These are phyloP conservation scores for Aurelia sp. DNA, from an alignment of 30 jellyfish, hydroid and myxozoan species.

Conservation along the genomic window DNA sequence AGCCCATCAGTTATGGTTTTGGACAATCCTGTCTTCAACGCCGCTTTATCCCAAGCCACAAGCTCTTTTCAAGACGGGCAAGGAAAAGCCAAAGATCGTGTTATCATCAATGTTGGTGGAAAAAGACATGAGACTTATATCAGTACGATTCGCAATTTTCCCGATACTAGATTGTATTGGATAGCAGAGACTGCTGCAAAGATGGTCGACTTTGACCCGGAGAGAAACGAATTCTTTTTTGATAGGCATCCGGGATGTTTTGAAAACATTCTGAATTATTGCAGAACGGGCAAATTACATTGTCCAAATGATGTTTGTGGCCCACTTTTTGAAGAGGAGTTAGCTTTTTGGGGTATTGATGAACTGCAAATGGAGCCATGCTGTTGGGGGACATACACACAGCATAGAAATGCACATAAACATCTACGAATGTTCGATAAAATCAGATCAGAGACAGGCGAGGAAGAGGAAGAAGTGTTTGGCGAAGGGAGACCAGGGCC, in stretches of 20 bases:
- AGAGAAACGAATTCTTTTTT: conserved; percentile 92
- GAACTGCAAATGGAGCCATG: conserved; percentile 99
- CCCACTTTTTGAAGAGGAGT: conserved; percentile 95
- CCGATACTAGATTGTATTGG: conserved; percentile 97
- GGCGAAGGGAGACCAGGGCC: conserved; percentile 62
- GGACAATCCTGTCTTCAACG: conserved; percentile 61
- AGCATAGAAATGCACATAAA: conserved; percentile 95
- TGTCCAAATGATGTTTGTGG: conserved; percentile 99
- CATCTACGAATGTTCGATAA: conserved; percentile 94
- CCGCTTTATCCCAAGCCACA: conserved; percentile 69
- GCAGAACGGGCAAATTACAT: conserved; percentile 97
- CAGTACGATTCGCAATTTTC: conserved; percentile 93
- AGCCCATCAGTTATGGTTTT: conserved; percentile 37
- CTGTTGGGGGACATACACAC: conserved; percentile 98
- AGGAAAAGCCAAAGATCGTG: conserved; percentile 89
- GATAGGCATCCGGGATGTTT: conserved; percentile 99
- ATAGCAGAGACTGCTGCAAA: conserved; percentile 98
- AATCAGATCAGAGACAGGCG: conserved; percentile 63
- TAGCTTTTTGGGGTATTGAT: conserved; percentile 98
- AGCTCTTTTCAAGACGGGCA: conserved; percentile 78
- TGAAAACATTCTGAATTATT: conserved; percentile 89
- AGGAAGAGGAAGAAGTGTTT: conserved; percentile 70
- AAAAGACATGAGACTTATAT: conserved; percentile 93
- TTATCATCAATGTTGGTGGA: conserved; percentile 97
- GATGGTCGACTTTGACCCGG: conserved; percentile 97